Percentiles rank a stretch among this genome's conserved stretches.
Conservation (phyloP, 2,888 invertebrate species). For the Agrotis clavis region DNA sequence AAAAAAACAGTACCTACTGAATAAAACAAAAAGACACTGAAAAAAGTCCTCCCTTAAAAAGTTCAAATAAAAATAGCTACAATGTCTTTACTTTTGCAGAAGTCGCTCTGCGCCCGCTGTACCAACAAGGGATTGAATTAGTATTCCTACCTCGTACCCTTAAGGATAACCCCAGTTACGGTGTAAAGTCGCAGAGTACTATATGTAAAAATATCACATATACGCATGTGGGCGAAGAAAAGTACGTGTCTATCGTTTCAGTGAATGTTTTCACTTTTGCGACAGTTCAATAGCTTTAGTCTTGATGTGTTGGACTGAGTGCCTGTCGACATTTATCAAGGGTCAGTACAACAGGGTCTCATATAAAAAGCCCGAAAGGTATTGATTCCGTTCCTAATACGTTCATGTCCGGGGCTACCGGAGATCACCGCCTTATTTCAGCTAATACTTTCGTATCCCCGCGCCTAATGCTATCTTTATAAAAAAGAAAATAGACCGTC, state of each 20-base stretch:
- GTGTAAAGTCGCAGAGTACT: constrained; percentile 57
- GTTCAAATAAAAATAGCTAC: constrained; percentile 52
- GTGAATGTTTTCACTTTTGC: constrained; percentile 58
- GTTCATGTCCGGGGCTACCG: constrained; percentile 10
- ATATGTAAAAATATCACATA: constrained; percentile 61
- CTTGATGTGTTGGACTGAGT: constrained; percentile 10
- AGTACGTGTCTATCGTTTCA: constrained; percentile 52
- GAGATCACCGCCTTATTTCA: constrained; percentile 48
- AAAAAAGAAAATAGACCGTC: constrained; percentile 68
- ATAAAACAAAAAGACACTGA: constrained; percentile 12
- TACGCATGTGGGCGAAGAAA: constrained; percentile 42
- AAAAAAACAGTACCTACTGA: background rate
- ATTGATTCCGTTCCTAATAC: constrained; percentile 51
- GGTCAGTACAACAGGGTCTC: constrained; percentile 17
- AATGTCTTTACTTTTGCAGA: constrained; percentile 48
- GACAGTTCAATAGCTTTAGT: constrained; percentile 44
- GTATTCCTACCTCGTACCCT: constrained; percentile 56
- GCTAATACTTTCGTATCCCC: constrained; percentile 48
- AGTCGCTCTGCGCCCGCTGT: constrained; percentile 32
- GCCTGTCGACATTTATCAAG: constrained; percentile 45
- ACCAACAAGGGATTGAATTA: constrained; percentile 61
- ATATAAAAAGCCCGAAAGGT: constrained; percentile 30
- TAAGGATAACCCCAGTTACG: constrained; percentile 64
- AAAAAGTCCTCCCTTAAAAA: constrained; percentile 29
- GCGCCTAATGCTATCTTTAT: constrained; percentile 49